Conservation (phyloP, 2,888 invertebrate genomes). For the Fragum fragum region DNA sequence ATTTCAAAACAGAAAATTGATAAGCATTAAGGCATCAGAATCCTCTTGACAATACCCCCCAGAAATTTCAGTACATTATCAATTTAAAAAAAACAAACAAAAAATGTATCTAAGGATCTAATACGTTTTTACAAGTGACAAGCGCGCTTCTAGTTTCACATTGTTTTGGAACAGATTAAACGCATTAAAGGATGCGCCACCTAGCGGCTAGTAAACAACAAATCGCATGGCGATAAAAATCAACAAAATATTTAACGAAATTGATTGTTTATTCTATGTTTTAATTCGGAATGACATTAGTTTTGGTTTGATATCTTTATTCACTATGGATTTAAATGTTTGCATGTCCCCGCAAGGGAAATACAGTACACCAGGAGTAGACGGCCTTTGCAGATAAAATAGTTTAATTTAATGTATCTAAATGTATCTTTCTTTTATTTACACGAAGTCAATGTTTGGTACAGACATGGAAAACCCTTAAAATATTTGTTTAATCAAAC, state of each 20-base stretch:
- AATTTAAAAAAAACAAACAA: background rate
- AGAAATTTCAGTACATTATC: background rate
- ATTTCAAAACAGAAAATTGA: too few relatives aligned
- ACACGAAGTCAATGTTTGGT: background rate
- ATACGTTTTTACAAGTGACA: slow-evolving; percentile 24
- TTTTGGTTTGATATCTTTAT: slow-evolving; percentile 22
- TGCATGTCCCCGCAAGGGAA: slow-evolving; percentile 22
- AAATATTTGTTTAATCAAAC: too few relatives aligned
- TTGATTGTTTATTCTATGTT: slow-evolving; percentile 9
- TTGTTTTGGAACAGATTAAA: slow-evolving; percentile 19
- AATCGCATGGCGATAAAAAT: slow-evolving; percentile 19
- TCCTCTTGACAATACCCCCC: too few relatives aligned
- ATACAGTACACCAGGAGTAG: background rate
- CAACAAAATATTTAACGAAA: slow-evolving; percentile 9
- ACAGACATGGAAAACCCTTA: too few relatives aligned
- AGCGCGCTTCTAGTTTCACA: slow-evolving; percentile 12
- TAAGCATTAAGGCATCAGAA: too few relatives aligned
- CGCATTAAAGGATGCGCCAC: slow-evolving; percentile 18
- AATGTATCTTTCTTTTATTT: slow-evolving; percentile 13
- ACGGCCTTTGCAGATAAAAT: slow-evolving; percentile 14
- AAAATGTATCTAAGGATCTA: slow-evolving; percentile 12
- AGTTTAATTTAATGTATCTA: slow-evolving; percentile 26
- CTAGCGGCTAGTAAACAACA: slow-evolving; percentile 27
- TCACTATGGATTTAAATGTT: slow-evolving; percentile 23
- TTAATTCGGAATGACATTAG: slow-evolving; percentile 24